These are phyloP conservation scores for Lepidurus couesii DNA, from an alignment of 1,140 invertebrate genomes.

Conservation along the genomic window DNA sequence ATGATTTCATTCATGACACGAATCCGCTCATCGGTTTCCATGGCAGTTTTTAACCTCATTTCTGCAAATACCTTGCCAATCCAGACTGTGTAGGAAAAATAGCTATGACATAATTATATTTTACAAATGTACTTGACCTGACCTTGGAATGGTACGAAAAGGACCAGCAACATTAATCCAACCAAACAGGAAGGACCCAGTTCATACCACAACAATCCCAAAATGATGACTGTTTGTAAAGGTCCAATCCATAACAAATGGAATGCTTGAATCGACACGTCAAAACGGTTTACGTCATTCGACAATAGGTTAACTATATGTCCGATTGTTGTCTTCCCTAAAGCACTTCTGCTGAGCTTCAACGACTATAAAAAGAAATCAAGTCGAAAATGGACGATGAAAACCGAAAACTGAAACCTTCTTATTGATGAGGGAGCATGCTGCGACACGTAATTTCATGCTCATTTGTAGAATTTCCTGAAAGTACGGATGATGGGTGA, in stretches of 20 bases:
- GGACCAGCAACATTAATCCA: constrained; percentile 67
- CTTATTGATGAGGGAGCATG: constrained; percentile 52
- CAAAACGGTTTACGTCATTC: constrained; percentile 65
- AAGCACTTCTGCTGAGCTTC: constrained; percentile 56
- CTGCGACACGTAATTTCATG: constrained; percentile 52
- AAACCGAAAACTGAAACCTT: constrained; percentile 45
- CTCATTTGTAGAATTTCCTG: constrained; percentile 54
- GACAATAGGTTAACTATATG: constrained; percentile 88
- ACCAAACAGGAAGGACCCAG: constrained; percentile 67
- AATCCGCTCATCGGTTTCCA: constrained; percentile 73
- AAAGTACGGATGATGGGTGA: constrained; percentile 72
- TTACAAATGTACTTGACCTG: constrained; percentile 46
- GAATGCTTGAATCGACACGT: constrained; percentile 45
- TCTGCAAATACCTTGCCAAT: constrained; percentile 62
- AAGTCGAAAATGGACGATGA: background rate
- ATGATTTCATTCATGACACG: constrained; percentile 79
- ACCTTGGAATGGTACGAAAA: constrained; percentile 79
- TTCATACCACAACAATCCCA: constrained; percentile 67
- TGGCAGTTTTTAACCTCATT: constrained; percentile 55
- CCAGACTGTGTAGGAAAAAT: constrained; percentile 50
- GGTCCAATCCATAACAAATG: constrained; percentile 59
- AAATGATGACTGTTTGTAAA: constrained; percentile 65
- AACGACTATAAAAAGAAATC: constrained; percentile 44
- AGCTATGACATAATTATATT: background rate
- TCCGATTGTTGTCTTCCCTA: constrained; percentile 70